Percentiles rank a stretch among this genome's conserved stretches.
These are phyloP conservation scores for Corythaixoides concolor DNA, from an alignment of 2,113 vertebrate species.

Conservation along the genomic window DNA sequence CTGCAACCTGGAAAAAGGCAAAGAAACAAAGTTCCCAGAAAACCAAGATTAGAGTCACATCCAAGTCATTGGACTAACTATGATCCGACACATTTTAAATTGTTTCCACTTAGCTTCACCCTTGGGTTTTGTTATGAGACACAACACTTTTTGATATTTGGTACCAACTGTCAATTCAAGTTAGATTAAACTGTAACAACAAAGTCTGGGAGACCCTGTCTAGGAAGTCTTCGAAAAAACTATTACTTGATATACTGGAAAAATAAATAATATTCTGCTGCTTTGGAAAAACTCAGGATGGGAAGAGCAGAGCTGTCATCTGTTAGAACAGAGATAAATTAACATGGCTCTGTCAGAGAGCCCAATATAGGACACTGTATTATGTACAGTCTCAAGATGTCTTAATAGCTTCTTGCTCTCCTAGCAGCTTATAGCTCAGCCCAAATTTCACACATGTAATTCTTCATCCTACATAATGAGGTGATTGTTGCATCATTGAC, in stretches of 20 bases:
- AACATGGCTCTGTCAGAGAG: background rate
- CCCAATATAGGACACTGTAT: background rate
- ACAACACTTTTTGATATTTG: background rate
- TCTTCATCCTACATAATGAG: constrained; percentile 12
- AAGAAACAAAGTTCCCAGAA: background rate
- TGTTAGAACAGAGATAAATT: constrained; percentile 34
- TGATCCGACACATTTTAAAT: background rate
- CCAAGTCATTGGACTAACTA: background rate
- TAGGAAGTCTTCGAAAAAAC: background rate
- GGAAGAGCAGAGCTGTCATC: constrained; percentile 19
- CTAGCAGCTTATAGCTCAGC: constrained; percentile 35
- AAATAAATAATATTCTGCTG: background rate
- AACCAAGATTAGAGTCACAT: background rate
- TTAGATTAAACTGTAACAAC: background rate
- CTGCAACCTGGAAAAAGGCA: background rate
- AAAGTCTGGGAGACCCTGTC: background rate
- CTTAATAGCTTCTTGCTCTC: constrained; percentile 8
- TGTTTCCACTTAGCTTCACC: background rate
- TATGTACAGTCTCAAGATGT: background rate
- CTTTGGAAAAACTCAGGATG: background rate
- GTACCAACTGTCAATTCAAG: background rate
- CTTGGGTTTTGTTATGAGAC: background rate
- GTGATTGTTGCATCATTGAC: constrained; percentile 34
- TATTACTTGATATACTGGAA: background rate
- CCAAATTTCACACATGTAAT: constrained; percentile 33